Conservation (phyloP, 2,797 vertebrate genomes). For the Ceyx erithaca region DNA sequence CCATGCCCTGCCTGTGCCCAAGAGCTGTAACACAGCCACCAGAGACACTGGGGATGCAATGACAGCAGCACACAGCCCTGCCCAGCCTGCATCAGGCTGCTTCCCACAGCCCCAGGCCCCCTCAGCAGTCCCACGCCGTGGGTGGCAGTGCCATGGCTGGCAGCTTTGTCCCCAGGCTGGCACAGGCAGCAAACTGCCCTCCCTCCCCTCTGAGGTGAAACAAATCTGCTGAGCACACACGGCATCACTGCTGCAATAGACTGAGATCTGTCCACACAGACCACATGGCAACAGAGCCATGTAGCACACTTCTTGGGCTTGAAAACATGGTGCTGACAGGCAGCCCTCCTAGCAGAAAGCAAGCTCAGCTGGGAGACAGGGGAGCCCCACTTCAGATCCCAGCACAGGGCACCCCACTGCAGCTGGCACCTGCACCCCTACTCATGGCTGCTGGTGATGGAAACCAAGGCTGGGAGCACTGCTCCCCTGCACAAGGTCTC, state of each 20-base stretch:
- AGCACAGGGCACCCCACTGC: neutral
- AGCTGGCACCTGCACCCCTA: neutral
- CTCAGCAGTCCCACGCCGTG: fast-evolving
- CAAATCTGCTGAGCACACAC: neutral
- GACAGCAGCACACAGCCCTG: neutral
- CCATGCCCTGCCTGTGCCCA: no score
- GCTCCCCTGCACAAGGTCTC: neutral
- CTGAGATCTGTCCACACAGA: neutral
- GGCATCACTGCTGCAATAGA: neutral
- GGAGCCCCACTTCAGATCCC: neutral
- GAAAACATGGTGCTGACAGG: neutral
- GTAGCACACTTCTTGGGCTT: neutral
- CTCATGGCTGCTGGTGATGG: neutral
- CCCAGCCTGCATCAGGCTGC: neutral
- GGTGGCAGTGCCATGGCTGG: neutral
- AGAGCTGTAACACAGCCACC: fast-evolving
- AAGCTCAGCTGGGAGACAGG: neutral
- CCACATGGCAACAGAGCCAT: neutral
- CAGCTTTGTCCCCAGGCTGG: neutral
- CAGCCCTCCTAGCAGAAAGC: neutral
- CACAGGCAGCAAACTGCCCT: neutral
- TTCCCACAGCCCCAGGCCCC: neutral
- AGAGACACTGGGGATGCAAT: neutral
- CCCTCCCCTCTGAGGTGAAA: neutral
- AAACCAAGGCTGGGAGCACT: neutral